Evolutionary conservation across 1,140 invertebrate genomes (phyloP), one percentile per base, ranked within the genome.

Genomic region (Zeugodacus cucurbitae): DNA sequence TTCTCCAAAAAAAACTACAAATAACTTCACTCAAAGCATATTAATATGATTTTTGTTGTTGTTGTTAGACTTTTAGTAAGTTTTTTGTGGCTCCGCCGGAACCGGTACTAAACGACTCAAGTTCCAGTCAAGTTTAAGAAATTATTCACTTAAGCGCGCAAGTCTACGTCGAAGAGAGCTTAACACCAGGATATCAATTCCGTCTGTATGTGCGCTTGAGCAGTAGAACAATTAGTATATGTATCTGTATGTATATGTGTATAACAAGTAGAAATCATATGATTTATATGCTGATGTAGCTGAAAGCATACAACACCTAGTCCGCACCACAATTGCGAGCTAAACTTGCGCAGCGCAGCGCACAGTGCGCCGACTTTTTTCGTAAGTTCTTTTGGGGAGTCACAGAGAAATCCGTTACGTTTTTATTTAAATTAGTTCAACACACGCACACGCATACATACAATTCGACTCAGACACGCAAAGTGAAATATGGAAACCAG

Each of bases 401-500:
- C 11, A 17, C 11, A 17, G 1, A 26, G 44, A 87, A 87, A 87
- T 87, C 59, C 86, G 86, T 87, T 87, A 87, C 86, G 86, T 59
- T 59, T 59, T 59, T 87, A 87, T 87, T 87, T 41, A 87, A 87
- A 87, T 87, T 87, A 87, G 74, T 48, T 44, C 20, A 48, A 7
- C 41, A 48, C 74, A 82, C 6, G 10, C 41, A 29, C 20, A 48
- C 41, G 26, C 41, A 54, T 10, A 48, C 41, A 54, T 10, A 11
- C 4, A 11, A 22, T 7, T 14, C 4, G 29, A 14, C n/a, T 48
- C 41, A 44, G 41, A 48, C 74, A 82, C 44, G 74, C 74, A 37
- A 82, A 82, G 74, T 82, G 74, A 82, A 82, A 82, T 48, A 37
- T 14, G 4, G 74, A 48, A 82, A 82, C 74, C 74, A 82, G 74